Evolutionary conservation across 2,888 invertebrate genomes (phyloP).

Genomic region (Polietes domitor): DNA sequence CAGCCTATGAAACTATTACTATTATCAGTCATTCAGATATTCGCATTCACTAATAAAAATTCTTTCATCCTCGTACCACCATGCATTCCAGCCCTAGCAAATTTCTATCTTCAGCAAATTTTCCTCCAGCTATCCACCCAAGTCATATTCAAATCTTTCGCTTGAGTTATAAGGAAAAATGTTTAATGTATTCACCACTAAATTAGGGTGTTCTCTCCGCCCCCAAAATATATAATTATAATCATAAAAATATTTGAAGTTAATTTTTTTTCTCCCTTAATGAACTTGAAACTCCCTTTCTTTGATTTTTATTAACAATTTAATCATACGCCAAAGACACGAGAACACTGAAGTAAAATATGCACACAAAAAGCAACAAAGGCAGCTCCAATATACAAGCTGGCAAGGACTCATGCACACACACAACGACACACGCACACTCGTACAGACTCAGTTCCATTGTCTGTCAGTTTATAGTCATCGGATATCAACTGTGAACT

Average conservation of each 20-base stretch:
- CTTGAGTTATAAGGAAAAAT: neutral
- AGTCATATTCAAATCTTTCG: constrained; percentile 2
- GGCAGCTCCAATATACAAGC: neutral
- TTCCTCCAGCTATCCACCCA: neutral
- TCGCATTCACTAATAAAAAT: no score
- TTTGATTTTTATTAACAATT: constrained; percentile 61
- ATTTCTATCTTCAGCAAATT: no score
- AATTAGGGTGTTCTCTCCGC: neutral
- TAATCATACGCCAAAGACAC: constrained; percentile 47
- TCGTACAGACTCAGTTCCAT: neutral
- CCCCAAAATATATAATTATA: constrained; percentile 40
- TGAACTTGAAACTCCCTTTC: constrained; percentile 51
- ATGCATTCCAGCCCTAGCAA: no score
- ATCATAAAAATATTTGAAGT: constrained; percentile 33
- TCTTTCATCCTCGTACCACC: no score
- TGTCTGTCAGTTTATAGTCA: constrained; percentile 17
- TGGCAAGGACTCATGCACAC: no score
- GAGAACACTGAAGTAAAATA: constrained; percentile 6
- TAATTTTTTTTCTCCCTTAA: constrained; percentile 45
- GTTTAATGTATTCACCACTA: constrained; percentile 8
- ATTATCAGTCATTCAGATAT: no score
- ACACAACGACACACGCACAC: neutral
- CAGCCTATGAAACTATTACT: no score
- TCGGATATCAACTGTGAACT: constrained; percentile 32
- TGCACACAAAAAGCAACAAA: constrained; percentile 1